Base-by-base conservation (phyloP, 2,797 vertebrate species). In the Hirundo rustica region DNA sequence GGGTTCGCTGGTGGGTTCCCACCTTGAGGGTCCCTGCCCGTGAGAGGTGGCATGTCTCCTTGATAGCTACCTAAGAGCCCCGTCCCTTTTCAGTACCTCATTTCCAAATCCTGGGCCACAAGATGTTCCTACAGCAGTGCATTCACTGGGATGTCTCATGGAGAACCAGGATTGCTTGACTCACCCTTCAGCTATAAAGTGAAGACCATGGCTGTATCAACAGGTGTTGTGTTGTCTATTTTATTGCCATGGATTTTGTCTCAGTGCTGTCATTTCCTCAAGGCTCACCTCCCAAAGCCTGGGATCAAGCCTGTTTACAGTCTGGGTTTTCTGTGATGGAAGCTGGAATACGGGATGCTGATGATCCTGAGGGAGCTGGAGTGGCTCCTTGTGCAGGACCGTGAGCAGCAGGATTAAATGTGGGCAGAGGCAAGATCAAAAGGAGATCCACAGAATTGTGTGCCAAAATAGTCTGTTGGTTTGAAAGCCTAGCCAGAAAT, bases 81-180 rank as follows among this genome's bases (percentile, higher is more conserved):
- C 22, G n/a, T n/a, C 38, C 50, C 47, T 80, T 76, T 62, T 23
- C 42, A 62, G 16, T n/a, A 50, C 13, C 44, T 80, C 0, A 2
- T n/a, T 54, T 54, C 38, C 44, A 90, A 70, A 23, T n/a, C 68
- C 34, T 14, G 34, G 25, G 29, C 23, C 36, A 47, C 48, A 44
- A 30, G 40, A 21, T 32, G 17, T 44, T 88, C 80, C 65, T 51
- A 9, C 34, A 72, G 61, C 30, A 48, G 18, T 3, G 5, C 2
- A 1, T 70, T 54, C 23, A 13, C 34, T 2, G 1, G 50, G n/a
- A 27, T 3, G 1, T 50, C 7, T 1, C 1, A 4, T 1, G 6
- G 54, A 75, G 30, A 74, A 25, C 29, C 1, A 1, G 6, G 62
- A 40, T 7, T 20, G 16, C 15, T 10, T 79, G 38, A 61, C 26